Evolutionary conservation across 2,888 invertebrate species (phyloP).

Genomic region (Agrochola macilenta): DNA sequence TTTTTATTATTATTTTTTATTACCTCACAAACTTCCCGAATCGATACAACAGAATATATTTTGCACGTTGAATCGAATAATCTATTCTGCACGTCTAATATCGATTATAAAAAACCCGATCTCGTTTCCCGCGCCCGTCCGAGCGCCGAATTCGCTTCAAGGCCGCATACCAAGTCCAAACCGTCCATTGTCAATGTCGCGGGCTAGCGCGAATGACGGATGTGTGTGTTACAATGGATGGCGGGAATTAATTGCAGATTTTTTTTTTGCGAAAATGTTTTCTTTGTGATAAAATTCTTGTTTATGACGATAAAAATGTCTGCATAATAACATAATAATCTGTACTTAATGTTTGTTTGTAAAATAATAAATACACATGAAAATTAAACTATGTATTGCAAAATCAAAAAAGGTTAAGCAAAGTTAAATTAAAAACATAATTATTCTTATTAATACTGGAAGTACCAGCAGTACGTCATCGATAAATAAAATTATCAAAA

Average conservation of each 20-base stretch:
- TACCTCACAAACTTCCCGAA: conserved; percentile 51
- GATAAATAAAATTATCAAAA: background rate
- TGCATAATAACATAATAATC: background rate
- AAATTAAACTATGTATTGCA: background rate
- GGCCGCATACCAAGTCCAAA: conserved; percentile 89
- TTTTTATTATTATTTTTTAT: too few species aligned
- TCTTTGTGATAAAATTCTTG: background rate
- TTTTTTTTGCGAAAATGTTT: background rate
- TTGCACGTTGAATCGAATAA: conserved; percentile 71
- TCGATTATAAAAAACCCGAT: conserved; percentile 78
- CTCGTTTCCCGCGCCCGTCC: conserved; percentile 77
- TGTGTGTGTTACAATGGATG: conserved; percentile 75
- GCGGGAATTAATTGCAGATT: conserved; percentile 68
- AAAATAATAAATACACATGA: background rate
- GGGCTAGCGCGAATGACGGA: conserved; percentile 80
- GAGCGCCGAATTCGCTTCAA: conserved; percentile 87
- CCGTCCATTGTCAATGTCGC: conserved; percentile 89
- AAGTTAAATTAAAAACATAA: background rate
- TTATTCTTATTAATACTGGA: conserved; percentile 2
- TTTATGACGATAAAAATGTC: background rate
- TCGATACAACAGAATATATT: conserved; percentile 65
- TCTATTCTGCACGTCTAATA: conserved; percentile 77
- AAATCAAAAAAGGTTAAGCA: background rate
- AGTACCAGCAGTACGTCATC: background rate
- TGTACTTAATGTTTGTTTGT: background rate